Conservation (phyloP, 2,113 vertebrate species). For the Osmerus mordax region DNA sequence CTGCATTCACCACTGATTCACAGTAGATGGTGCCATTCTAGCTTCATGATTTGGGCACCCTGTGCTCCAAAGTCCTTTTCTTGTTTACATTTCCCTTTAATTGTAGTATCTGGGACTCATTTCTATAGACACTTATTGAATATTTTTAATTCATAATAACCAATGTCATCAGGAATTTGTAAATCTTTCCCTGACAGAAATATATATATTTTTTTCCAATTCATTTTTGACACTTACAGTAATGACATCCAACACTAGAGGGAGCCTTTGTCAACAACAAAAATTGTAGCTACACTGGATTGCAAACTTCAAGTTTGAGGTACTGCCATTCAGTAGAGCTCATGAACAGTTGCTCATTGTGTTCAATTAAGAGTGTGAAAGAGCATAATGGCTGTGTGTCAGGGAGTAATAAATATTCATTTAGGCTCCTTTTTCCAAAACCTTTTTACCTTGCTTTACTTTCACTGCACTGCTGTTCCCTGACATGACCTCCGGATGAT, state of each 20-base stretch:
- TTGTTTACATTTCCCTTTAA: background rate
- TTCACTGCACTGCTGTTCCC: too few relatives aligned
- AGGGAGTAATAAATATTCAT: too few relatives aligned
- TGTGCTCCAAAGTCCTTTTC: too few relatives aligned
- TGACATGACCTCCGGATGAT: background rate
- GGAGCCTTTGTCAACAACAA: conserved; percentile 32
- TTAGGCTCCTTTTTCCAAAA: too few relatives aligned
- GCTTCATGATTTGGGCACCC: background rate
- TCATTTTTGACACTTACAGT: conserved; percentile 9
- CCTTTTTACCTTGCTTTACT: too few relatives aligned
- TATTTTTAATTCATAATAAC: too few relatives aligned
- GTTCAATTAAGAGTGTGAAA: background rate
- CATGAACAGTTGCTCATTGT: background rate
- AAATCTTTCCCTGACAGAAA: too few relatives aligned
- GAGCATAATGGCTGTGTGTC: too few relatives aligned
- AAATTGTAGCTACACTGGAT: background rate
- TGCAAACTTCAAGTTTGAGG: background rate
- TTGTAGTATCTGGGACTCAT: background rate
- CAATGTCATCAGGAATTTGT: too few relatives aligned
- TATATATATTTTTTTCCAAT: too few relatives aligned
- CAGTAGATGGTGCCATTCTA: conserved; percentile 42
- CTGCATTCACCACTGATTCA: conserved; percentile 19
- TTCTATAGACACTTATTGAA: background rate
- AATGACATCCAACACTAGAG: conserved; percentile 38
- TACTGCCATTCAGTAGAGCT: background rate